These are phyloP conservation scores for Erebia ligea DNA, from an alignment of 2,888 invertebrate genomes.

Conservation along the genomic window DNA sequence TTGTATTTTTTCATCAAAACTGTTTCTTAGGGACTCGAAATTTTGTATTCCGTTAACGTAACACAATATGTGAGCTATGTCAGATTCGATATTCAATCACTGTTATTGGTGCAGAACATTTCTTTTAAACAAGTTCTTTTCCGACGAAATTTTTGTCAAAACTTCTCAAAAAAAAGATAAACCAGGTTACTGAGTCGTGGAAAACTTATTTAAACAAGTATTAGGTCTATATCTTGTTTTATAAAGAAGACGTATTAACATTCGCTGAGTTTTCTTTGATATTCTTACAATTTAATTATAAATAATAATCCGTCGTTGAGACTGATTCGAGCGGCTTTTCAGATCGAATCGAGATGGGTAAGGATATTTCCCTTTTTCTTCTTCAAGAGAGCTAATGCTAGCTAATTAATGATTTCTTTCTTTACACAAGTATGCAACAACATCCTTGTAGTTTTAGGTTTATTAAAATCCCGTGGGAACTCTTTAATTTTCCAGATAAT, in stretches of 20 bases:
- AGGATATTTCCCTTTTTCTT: too few relatives aligned
- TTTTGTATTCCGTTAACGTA: constrained; percentile 39
- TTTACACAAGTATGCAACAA: too few relatives aligned
- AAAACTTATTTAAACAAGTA: not conserved
- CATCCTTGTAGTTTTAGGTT: too few relatives aligned
- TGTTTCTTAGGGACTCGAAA: constrained; percentile 25
- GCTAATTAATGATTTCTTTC: too few relatives aligned
- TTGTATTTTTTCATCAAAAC: constrained; percentile 28
- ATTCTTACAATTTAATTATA: constrained; percentile 27
- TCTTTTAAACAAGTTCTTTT: constrained; percentile 10
- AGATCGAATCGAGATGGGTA: too few relatives aligned
- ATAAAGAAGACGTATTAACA: not conserved
- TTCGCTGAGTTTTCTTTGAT: not conserved
- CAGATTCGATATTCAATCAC: constrained; percentile 40
- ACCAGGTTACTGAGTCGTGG: not conserved
- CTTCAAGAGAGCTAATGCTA: too few relatives aligned
- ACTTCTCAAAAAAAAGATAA: constrained; percentile 12
- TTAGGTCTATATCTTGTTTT: not conserved
- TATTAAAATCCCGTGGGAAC: too few relatives aligned
- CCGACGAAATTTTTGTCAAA: not conserved
- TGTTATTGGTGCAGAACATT: constrained; percentile 27
- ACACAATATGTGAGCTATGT: constrained; percentile 38
- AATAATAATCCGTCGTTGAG: constrained; percentile 6
- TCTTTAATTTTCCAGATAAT: too few relatives aligned
- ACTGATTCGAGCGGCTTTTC: too few relatives aligned